These are phyloP conservation scores for Cephus pulcher DNA, from an alignment of 2,888 invertebrate species.

Conservation along the genomic window DNA sequence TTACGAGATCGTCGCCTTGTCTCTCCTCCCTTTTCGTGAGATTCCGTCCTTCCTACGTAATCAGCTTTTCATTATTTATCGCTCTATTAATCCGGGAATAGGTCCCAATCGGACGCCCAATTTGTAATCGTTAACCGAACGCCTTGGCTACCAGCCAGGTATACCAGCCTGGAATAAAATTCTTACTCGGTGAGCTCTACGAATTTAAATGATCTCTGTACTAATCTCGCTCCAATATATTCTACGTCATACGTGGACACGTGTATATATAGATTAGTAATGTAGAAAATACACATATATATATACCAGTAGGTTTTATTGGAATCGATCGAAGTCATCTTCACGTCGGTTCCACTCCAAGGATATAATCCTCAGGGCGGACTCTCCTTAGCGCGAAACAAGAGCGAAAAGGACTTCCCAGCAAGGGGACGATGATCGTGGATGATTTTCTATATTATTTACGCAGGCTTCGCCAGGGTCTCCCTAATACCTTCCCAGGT, in stretches of 20 bases:
- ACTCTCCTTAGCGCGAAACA: slow-evolving; percentile 2
- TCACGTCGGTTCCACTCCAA: background rate
- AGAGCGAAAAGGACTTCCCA: background rate
- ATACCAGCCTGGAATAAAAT: background rate
- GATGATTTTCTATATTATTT: slow-evolving; percentile 22
- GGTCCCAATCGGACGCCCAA: slow-evolving; percentile 57
- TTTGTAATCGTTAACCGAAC: slow-evolving; percentile 62
- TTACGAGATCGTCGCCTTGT: background rate
- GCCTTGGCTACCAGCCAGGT: background rate
- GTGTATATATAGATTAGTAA: background rate
- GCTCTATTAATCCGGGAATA: slow-evolving; percentile 60
- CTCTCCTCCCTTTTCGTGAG: background rate
- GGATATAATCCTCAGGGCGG: background rate
- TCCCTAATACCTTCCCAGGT: slow-evolving; percentile 7
- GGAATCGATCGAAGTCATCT: background rate
- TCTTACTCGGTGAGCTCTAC: background rate
- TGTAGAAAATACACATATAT: background rate
- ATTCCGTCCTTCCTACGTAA: slow-evolving; percentile 39
- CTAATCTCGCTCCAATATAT: background rate
- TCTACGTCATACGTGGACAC: background rate
- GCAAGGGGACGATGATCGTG: slow-evolving; percentile 12
- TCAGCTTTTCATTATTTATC: slow-evolving; percentile 63
- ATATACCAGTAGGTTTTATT: background rate
- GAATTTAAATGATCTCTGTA: background rate
- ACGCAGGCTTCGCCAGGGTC: slow-evolving; percentile 13